Conservation (phyloP, 2,113 vertebrate genomes). For the Calyptomena viridis region DNA sequence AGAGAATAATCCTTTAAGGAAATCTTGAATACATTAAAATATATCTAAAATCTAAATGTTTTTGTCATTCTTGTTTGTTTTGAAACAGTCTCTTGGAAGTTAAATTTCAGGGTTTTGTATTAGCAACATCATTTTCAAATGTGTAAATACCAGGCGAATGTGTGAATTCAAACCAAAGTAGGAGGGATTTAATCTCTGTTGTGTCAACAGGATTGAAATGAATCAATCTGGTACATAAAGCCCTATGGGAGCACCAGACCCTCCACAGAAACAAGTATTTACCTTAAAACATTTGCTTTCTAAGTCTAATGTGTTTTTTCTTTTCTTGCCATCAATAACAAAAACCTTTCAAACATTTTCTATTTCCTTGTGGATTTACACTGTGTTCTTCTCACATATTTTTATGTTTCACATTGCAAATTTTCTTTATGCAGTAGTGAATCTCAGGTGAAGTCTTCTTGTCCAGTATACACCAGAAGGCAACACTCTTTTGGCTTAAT, state of each 20-base stretch:
- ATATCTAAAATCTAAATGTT: not conserved
- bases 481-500: not conserved
- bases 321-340: not conserved
- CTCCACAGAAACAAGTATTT: not conserved
- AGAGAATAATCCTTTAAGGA: not conserved
- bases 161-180: not conserved
- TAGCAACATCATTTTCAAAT: not conserved
- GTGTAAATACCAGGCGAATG: not conserved
- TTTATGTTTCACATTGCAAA: not conserved
- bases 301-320: not conserved
- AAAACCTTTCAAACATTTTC: not conserved
- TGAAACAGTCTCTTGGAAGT: not conserved
- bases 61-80: not conserved
- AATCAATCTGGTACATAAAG: not conserved
- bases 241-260: not conserved
- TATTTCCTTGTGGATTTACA: not conserved
- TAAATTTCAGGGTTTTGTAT: not conserved
- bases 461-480: not conserved
- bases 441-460: not conserved
- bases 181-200: not conserved
- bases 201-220: not conserved
- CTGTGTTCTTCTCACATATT: not conserved
- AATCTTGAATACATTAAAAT: not conserved
- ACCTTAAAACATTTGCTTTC: not conserved
- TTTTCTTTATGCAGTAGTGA: not conserved